Percentiles rank a stretch among this genome's conserved stretches.
phyloP scores from a whole-genome alignment of 2,888 invertebrate species.

The Drosophila colorata region DNA sequence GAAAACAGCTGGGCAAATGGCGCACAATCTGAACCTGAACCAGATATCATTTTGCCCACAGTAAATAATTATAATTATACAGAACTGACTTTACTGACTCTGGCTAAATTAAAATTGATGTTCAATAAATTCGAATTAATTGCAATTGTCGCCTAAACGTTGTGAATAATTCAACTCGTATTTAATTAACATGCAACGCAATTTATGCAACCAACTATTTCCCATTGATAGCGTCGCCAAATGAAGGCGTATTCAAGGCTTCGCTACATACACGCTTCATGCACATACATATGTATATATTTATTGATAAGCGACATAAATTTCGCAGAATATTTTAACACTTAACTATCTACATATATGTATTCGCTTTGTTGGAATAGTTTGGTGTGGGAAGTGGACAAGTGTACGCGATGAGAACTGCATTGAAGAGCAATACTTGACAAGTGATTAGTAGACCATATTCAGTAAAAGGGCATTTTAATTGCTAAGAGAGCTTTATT shows the following conservation, averaged over 20 bases:
- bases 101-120: slow-evolving; percentile 50
- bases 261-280: background rate
- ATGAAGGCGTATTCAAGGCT: slow-evolving; percentile 15
- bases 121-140: slow-evolving; percentile 33
- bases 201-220: slow-evolving; percentile 22
- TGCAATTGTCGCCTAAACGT: slow-evolving; percentile 25
- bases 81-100: slow-evolving; percentile 12
- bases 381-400: background rate
- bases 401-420: slow-evolving; percentile 2
- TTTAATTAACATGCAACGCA: slow-evolving; percentile 53
- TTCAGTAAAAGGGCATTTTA: background rate
- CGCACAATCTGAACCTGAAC: slow-evolving; percentile 15
- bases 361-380: background rate
- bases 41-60: slow-evolving; percentile 18
- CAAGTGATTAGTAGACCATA: background rate
- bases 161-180: slow-evolving; percentile 18
- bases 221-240: slow-evolving; percentile 21
- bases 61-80: slow-evolving; percentile 30
- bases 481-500: background rate
- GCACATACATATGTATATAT: background rate
- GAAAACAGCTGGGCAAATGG: slow-evolving; percentile 48
- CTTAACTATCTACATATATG: background rate
- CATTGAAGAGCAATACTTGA: background rate
- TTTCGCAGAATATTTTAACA: background rate
- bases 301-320: slow-evolving; percentile 14